phyloP scores from a whole-genome alignment of 2,113 vertebrate genomes.

The Trematomus loennbergii region DNA sequence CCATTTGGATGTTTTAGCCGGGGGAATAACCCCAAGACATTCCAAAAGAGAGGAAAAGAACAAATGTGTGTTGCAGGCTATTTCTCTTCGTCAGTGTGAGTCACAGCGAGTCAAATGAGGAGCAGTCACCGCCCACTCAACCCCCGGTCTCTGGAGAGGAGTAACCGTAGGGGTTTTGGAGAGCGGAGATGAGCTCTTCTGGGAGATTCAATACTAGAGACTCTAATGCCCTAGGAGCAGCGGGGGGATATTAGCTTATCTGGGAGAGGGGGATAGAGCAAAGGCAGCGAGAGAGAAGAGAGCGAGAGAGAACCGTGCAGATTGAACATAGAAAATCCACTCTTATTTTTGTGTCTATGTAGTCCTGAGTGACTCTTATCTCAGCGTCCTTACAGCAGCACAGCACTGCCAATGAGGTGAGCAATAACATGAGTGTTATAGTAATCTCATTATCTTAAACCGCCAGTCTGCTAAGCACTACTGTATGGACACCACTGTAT shows the following conservation, averaged over 20 bases:
- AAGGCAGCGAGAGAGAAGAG: conserved; percentile 18
- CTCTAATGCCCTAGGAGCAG: conserved; percentile 60
- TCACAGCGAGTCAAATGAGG: conserved; percentile 21
- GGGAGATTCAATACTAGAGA: conserved; percentile 56
- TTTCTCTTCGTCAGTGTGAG: conserved; percentile 26
- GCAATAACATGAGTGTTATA: conserved; percentile 11
- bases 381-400: conserved; percentile 24
- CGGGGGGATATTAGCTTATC: conserved; percentile 76
- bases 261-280: conserved; percentile 26
- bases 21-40: not conserved
- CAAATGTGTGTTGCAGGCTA: not conserved
- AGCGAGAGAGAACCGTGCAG: conserved; percentile 13
- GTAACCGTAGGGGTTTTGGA: conserved; percentile 54
- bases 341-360: conserved; percentile 17
- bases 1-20: conserved; percentile 21
- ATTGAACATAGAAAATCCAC: conserved; percentile 42
- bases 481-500: not conserved
- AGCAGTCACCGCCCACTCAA: conserved; percentile 17
- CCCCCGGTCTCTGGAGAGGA: conserved; percentile 55
- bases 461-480: conserved; percentile 4
- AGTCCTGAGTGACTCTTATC: conserved; percentile 48
- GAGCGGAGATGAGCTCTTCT: conserved; percentile 60
- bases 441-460: conserved; percentile 64
- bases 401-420: conserved; percentile 37
- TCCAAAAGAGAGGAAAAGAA: conserved; percentile 1